Evolutionary conservation across 2,888 invertebrate species (phyloP).

Genomic region (Lasioglossum morio): DNA sequence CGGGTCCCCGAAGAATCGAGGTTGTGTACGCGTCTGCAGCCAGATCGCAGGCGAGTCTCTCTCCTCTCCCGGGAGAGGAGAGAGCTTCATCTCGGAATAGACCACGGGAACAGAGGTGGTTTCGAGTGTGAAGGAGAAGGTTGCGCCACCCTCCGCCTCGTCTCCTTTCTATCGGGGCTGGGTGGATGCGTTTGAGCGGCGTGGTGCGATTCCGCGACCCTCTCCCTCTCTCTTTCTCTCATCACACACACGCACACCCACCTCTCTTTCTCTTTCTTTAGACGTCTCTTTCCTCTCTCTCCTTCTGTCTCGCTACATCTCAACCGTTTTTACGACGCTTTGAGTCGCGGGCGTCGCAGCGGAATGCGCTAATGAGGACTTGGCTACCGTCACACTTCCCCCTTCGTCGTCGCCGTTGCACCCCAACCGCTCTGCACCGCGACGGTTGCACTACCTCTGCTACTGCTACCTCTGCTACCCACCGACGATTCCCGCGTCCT

Average conservation of each 20-base stretch:
- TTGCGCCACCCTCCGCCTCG: conserved; percentile 29
- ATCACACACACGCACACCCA: too few relatives aligned
- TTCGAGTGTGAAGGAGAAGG: conserved; percentile 45
- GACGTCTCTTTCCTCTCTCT: conserved; percentile 35
- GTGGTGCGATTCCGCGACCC: conserved; percentile 42
- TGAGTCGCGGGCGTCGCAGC: conserved; percentile 84
- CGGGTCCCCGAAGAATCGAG: conserved; percentile 39
- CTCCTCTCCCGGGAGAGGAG: conserved; percentile 26
- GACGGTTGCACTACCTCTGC: conserved; percentile 31
- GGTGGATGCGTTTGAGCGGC: conserved; percentile 57
- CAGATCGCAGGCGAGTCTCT: conserved; percentile 28
- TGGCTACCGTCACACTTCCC: conserved; percentile 83
- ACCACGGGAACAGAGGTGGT: conserved; percentile 41
- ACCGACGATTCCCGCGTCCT: conserved; percentile 7
- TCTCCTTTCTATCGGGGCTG: conserved; percentile 47
- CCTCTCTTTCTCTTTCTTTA: neutral
- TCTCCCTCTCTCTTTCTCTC: neutral
- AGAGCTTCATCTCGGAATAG: conserved; percentile 59
- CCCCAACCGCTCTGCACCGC: conserved; percentile 53
- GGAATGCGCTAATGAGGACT: conserved; percentile 85
- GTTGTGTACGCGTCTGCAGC: conserved; percentile 27
- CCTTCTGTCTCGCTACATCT: conserved; percentile 76
- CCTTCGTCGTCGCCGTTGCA: conserved; percentile 71
- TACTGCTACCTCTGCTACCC: conserved; percentile 12
- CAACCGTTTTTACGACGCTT: conserved; percentile 84